phyloP scores from a whole-genome alignment of 1,140 invertebrate genomes.

The Lasioglossum albipes region DNA sequence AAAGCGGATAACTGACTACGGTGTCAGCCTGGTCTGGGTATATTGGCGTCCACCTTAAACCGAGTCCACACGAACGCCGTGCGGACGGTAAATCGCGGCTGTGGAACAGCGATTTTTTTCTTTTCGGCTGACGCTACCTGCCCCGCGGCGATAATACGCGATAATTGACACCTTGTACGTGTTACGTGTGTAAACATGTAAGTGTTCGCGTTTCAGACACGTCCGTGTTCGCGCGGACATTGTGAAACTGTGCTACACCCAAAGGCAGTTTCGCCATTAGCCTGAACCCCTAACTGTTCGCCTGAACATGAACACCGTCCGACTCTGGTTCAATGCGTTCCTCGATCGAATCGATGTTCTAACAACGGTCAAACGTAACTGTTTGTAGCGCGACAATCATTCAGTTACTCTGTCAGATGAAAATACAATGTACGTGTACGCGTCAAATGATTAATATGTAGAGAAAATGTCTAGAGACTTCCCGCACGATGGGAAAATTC shows the following conservation, averaged over 20 bases:
- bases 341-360: neutral
- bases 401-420: too few relatives aligned
- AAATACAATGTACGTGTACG: too few relatives aligned
- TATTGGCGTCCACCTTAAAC: slow-evolving; percentile 46
- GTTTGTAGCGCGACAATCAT: too few relatives aligned
- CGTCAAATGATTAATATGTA: too few relatives aligned
- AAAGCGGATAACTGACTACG: slow-evolving; percentile 56
- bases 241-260: slow-evolving; percentile 53
- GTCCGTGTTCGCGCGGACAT: slow-evolving; percentile 26
- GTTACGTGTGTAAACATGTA: slow-evolving; percentile 53
- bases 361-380: too few relatives aligned
- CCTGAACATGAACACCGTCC: neutral
- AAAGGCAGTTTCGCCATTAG: slow-evolving; percentile 18
- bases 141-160: slow-evolving; percentile 69
- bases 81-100: slow-evolving; percentile 24
- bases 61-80: slow-evolving; percentile 24
- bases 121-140: slow-evolving; percentile 45
- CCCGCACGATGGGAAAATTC: too few relatives aligned
- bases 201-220: slow-evolving; percentile 35
- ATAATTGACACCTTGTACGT: slow-evolving; percentile 72
- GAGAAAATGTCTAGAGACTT: too few relatives aligned
- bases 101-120: slow-evolving; percentile 40
- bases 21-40: slow-evolving; percentile 6
- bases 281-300: neutral
- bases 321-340: neutral